These are phyloP conservation scores for Gadopsis bispinosus DNA, from an alignment of 2,797 vertebrate species.

Conservation along the genomic window DNA sequence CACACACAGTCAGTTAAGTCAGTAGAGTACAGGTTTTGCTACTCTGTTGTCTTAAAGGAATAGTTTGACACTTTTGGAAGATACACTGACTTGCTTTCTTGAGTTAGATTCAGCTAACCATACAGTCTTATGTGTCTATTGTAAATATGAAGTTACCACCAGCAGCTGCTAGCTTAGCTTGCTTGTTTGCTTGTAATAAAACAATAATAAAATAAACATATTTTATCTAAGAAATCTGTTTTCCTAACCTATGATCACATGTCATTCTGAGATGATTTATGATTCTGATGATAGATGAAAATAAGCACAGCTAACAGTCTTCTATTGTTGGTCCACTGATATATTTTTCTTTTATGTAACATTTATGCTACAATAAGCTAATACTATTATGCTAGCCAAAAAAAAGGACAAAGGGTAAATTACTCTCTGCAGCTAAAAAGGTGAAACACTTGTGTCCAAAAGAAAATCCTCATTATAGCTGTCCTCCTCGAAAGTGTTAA, in stretches of 20 bases:
- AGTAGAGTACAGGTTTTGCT: not conserved
- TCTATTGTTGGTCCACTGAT: not conserved
- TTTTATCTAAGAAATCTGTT: not conserved
- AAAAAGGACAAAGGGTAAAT: not conserved
- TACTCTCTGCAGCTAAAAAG: slow-evolving; percentile 8
- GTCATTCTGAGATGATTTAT: slow-evolving; percentile 8
- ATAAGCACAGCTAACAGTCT: not conserved
- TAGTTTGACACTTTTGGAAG: slow-evolving; percentile 5
- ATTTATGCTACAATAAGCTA: not conserved
- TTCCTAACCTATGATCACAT: not conserved
- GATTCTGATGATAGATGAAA: not conserved
- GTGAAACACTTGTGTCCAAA: slow-evolving; percentile 23
- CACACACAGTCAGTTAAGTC: not conserved
- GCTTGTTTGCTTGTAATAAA: too few relatives aligned
- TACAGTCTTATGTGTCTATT: not conserved
- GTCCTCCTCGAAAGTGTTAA: slow-evolving; percentile 50
- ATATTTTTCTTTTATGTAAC: not conserved
- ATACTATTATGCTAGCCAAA: not conserved
- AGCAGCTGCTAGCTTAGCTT: slow-evolving; percentile 6
- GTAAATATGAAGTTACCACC: not conserved
- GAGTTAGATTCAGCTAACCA: not conserved
- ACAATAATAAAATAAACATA: not conserved
- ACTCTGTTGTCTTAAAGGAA: not conserved
- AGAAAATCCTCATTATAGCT: slow-evolving; percentile 36
- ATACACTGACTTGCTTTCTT: not conserved